Base-by-base conservation (phyloP, 2,797 vertebrate species). In the Mus spretus region DNA sequence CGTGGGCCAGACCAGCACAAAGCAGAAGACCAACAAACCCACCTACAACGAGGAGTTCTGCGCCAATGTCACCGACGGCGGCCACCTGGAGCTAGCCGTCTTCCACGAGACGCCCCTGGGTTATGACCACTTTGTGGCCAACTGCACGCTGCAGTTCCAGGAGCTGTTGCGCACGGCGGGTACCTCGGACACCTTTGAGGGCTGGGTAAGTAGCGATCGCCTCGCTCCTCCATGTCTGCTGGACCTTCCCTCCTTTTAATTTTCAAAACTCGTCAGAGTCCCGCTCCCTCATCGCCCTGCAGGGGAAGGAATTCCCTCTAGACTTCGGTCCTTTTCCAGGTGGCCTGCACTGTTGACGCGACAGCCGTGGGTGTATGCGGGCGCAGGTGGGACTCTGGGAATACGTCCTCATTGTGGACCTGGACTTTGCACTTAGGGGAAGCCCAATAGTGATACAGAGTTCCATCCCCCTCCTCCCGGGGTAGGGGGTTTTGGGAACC, bases 91-190 rank as follows among this genome's bases (percentile, higher is more conserved):
- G 98, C 96, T 99, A 96, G 99, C 99, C 0, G 99, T 99, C 10
- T 99, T 99, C 97, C 99, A 99, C 82, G 99, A 99, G 96, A 99
- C 99, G 19, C 99, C 99, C 3, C 99, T 99, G 77, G 99, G 99
- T 34, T 99, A 99, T 75, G 99, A 99, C 85, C 99, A 99, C 98
- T 99, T 99, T 20, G 99, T 99, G 98, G 99, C 99, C 96, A 99
- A 99, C 98, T 99, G 99, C 98, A 99, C 98, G 70, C 98, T 99
- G 93, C 99, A 98, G 92, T 99, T 99, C 96, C 99, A 99, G 44
- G 99, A 99, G 88, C 98, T 99, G 75, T 98, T 99, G 89, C 98
- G 99, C 82, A 99, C 98, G 15, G 96, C 99, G 6, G 99, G 99
- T 97, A 95, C 98, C 8, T 98, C 98, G 4, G 99, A 99, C 96